Conservation (phyloP, 2,797 vertebrate genomes). For the Furcifer pardalis region DNA sequence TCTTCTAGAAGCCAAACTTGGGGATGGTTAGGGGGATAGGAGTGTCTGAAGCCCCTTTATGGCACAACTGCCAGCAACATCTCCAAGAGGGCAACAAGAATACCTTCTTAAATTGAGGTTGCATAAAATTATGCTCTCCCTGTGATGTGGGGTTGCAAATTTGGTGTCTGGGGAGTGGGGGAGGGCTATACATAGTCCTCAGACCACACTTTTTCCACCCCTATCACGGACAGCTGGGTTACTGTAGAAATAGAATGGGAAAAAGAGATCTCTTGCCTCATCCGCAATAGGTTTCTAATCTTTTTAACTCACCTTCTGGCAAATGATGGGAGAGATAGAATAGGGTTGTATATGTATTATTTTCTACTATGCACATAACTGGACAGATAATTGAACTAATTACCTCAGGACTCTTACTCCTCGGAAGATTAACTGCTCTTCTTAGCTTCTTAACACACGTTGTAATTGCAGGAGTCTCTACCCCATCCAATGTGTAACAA, state of each 20-base stretch:
- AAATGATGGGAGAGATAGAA: background rate
- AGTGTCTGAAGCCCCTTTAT: too few relatives aligned
- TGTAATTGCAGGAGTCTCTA: conserved; percentile 89
- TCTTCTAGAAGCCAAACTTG: too few relatives aligned
- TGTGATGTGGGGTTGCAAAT: too few relatives aligned
- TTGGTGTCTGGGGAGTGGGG: too few relatives aligned
- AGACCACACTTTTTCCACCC: too few relatives aligned
- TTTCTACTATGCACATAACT: background rate
- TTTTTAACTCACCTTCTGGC: background rate
- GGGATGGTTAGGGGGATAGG: too few relatives aligned
- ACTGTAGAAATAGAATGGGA: background rate
- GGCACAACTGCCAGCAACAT: too few relatives aligned
- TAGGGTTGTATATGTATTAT: background rate
- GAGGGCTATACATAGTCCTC: too few relatives aligned
- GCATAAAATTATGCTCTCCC: too few relatives aligned
- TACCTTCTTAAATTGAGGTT: too few relatives aligned
- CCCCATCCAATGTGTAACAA: conserved; percentile 89
- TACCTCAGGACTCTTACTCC: conserved; percentile 87
- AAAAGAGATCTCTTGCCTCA: background rate
- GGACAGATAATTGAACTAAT: conserved; percentile 44
- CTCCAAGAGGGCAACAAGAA: too few relatives aligned
- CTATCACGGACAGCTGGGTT: background rate
- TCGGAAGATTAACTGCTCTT: conserved; percentile 87
- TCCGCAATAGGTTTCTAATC: background rate
- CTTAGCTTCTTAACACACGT: conserved; percentile 88